These are phyloP conservation scores for Argyrosomus japonicus DNA, from an alignment of 2,113 vertebrate species.

Conservation along the genomic window DNA sequence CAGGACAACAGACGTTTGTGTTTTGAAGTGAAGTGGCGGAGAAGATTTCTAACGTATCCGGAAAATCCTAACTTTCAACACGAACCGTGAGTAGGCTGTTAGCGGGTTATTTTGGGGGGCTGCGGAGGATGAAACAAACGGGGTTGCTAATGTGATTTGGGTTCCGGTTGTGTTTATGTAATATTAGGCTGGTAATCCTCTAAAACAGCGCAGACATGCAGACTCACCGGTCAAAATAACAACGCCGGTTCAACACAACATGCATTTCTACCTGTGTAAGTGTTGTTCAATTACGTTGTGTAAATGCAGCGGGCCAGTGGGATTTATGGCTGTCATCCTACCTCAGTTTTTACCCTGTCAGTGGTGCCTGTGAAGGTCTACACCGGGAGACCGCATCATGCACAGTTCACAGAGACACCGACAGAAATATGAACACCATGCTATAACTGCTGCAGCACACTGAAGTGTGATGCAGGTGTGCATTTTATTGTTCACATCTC, in stretches of 20 bases:
- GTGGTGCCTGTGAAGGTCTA: conserved; percentile 42
- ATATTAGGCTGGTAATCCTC: conserved; percentile 59
- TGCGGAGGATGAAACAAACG: conserved; percentile 67
- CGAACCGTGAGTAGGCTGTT: conserved; percentile 73
- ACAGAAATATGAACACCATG: not conserved
- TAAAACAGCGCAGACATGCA: conserved; percentile 2
- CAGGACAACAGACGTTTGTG: conserved; percentile 48
- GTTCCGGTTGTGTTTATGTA: conserved; percentile 81
- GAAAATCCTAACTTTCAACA: not conserved
- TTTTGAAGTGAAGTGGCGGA: conserved; percentile 36
- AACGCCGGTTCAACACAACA: not conserved
- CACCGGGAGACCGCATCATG: conserved; percentile 56
- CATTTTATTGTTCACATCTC: not conserved
- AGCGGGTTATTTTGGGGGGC: conserved; percentile 37
- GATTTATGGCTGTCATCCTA: conserved; percentile 60
- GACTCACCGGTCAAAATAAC: conserved; percentile 10
- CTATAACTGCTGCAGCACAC: conserved; percentile 34
- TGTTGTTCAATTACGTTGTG: not conserved
- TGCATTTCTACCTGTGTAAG: not conserved
- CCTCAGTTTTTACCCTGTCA: conserved; percentile 48
- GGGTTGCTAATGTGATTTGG: conserved; percentile 62
- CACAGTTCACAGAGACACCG: conserved; percentile 5
- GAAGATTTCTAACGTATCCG: not conserved
- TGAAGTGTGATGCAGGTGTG: conserved; percentile 31
- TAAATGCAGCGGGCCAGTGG: not conserved